Evolutionary conservation across 2,113 vertebrate species (phyloP), one percentile per base, ranked within the genome.

Genomic region (Grammomys dolichurus): DNA sequence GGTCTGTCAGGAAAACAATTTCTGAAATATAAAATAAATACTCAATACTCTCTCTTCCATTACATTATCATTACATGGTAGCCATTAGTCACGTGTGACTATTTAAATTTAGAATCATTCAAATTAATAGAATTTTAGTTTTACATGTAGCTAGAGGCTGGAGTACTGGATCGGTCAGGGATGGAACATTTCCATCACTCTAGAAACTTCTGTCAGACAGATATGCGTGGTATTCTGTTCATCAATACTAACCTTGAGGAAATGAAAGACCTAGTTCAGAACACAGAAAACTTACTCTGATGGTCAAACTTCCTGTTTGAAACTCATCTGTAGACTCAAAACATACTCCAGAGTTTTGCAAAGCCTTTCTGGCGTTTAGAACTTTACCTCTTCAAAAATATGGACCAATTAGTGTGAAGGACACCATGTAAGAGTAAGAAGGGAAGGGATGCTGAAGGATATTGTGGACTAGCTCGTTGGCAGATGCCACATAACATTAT

Each of bases 71-170:
- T 43, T 31, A 54, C 20, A 16, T 19, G 6, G 12, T 46, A 12
- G 26, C 12, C 36, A 77, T 51, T 69, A 91, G 58, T 88, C 84
- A 96, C 4, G 22, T 7, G 20, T 84, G 51, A 91, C 33, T 70
- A 76, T 63, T 88, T 94, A 93, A 54, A 84, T 77, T 90, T 43
- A 72, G 77, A 65, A 76, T 65, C n/a, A 94, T 90, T 65, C 67
- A 97, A 78, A 96, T 92, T 75, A 77, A 63, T 94, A 81, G 84
- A 92, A 77, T 69, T 84, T 65, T 72, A 81, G 33, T 20, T 91
- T 89, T 63, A 69, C 88, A 48, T 58, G 46, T 33, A 31, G 24
- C 33, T 90, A 65, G 24, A 75, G 48, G 90, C 11, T 92, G 16
- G 65, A 56, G 22, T 73, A 63, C 40, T n/a, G 12, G 26, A 63